Evolutionary conservation across 1,140 invertebrate species (phyloP), one percentile per base, ranked within the genome.

Genomic region (Thrips palmi): DNA sequence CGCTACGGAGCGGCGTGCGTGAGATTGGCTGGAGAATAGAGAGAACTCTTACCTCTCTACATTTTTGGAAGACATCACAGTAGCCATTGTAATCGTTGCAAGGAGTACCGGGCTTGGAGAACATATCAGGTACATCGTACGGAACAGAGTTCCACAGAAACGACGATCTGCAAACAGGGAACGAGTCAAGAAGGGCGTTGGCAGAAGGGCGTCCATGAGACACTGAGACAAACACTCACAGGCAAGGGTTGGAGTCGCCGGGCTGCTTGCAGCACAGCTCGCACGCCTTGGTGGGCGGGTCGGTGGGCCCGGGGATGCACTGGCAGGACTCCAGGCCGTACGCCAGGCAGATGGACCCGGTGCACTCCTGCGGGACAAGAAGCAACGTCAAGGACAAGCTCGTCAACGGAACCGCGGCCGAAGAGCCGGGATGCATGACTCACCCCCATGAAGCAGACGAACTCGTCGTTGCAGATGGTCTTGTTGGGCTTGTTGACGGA

Each of bases 61-160:
- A 97, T 52, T 88, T 88, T 62, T 94, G 85, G 60, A 97, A 98
- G 25, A 97, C 91, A 63, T 99, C 94, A 62, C 94, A 99, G 61
- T 98, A 99, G 45, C 93, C 94, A 53, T 88, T 88, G 59, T 94
- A 97, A 56, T 98, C 86, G 56, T 97, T 93, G 57, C 94, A 98
- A 0, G 93, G 92, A 19, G 86, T 88, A 31, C 85, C 83, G 0
- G 85, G 85, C 52, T 91, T 93, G n/a, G 83, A 78, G 58, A 74
- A 86, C 73, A 89, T 82, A 49, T 88, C 81, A 1, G 87, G 87
- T 46, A 92, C 79, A 58, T 91, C 83, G 52, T 78, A 87, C 0
- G 85, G 84, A 22, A 72, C 63, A 18, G 73, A 69, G 54, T 91
- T 91, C 84, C 85, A 91, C 45, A 81, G 73, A 57, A 87, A 89